A percentile compares a stretch with the other conserved stretches of the same genome.
Conservation (phyloP, 2,888 invertebrate species). For the Oscheius myriophilus region DNA sequence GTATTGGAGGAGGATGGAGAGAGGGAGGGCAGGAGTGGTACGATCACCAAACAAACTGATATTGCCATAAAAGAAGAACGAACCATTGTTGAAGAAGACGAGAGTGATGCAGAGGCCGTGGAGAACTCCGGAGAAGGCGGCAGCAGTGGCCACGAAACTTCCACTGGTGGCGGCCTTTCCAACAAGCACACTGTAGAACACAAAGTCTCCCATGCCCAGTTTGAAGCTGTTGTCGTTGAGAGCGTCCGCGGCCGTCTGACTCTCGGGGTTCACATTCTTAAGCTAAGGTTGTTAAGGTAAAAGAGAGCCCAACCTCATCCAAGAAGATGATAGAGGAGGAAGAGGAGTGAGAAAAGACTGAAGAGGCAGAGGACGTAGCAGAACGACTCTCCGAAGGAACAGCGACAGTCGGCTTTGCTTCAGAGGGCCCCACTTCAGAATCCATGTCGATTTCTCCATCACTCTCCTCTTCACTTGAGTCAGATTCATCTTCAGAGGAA, state of each 20-base stretch:
- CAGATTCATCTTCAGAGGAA: slow-evolving; percentile 12
- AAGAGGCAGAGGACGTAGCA: not conserved
- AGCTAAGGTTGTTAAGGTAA: too few relatives aligned
- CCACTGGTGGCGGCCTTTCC: slow-evolving; percentile 54
- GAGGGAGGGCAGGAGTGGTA: slow-evolving; percentile 58
- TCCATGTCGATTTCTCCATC: not conserved
- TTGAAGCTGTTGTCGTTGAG: slow-evolving; percentile 43
- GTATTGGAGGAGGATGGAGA: slow-evolving; percentile 54
- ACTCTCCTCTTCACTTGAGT: not conserved
- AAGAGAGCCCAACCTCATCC: not conserved
- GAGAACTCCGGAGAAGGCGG: slow-evolving; percentile 52
- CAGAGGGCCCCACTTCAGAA: not conserved
- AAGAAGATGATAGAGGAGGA: not conserved
- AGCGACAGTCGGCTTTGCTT: not conserved
- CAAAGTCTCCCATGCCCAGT: slow-evolving; percentile 66
- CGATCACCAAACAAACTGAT: slow-evolving; percentile 43
- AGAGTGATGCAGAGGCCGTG: slow-evolving; percentile 56
- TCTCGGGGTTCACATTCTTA: too few relatives aligned
- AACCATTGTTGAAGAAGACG: slow-evolving; percentile 30
- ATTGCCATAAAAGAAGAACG: too few relatives aligned
- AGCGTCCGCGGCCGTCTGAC: slow-evolving; percentile 47
- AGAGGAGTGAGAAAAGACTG: slow-evolving; percentile 3
- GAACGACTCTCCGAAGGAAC: slow-evolving; percentile 4
- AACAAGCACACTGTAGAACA: slow-evolving; percentile 64
- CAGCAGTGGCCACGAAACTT: slow-evolving; percentile 46